Conservation (phyloP, 2,797 vertebrate species). For the Myotis pilosus region DNA sequence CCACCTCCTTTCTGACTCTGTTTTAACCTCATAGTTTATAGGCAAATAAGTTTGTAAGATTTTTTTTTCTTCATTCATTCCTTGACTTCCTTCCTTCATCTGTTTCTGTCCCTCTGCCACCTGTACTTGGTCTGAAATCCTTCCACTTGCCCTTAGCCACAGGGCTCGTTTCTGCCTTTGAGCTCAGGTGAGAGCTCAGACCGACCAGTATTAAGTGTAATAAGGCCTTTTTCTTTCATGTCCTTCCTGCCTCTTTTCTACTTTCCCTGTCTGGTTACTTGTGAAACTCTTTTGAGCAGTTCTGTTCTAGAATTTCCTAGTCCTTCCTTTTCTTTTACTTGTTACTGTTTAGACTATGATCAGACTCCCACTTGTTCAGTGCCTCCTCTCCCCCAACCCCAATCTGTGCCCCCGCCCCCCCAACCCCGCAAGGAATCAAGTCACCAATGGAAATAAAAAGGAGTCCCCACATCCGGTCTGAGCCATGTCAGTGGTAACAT, state of each 20-base stretch:
- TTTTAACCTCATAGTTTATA: background rate
- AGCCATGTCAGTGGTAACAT: background rate
- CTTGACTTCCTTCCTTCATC: background rate
- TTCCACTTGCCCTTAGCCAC: background rate
- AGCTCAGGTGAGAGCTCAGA: background rate
- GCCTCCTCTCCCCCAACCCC: background rate
- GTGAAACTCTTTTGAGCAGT: background rate
- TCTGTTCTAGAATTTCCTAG: background rate
- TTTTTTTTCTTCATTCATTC: background rate
- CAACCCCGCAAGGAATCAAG: background rate
- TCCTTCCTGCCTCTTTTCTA: background rate
- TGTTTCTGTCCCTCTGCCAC: background rate
- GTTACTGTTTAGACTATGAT: background rate
- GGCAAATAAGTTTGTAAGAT: background rate
- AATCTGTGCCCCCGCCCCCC: no score
- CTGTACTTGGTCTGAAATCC: background rate
- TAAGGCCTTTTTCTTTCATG: background rate
- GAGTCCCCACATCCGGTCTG: background rate
- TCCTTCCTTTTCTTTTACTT: background rate
- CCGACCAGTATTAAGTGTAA: background rate
- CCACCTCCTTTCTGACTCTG: background rate
- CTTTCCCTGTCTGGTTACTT: background rate
- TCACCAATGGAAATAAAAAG: background rate
- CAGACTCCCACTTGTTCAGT: background rate
- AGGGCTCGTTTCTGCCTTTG: background rate